Conservation (phyloP, 2,113 vertebrate species). For the Mohoua ochrocephala region DNA sequence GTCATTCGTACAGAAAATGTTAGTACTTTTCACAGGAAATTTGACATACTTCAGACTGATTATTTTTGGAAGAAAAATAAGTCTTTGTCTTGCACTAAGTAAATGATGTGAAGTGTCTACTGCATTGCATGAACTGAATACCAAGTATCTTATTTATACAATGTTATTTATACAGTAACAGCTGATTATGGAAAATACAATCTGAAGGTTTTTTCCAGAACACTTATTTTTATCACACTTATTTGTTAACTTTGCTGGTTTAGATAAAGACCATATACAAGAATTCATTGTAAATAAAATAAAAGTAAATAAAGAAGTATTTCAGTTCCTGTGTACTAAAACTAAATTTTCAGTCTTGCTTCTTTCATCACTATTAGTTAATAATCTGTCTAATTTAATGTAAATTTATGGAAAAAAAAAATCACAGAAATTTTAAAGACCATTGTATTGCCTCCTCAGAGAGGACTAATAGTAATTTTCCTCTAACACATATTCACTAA, state of each 20-base stretch:
- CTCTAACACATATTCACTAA: background rate
- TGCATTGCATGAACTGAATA: background rate
- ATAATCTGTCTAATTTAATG: background rate
- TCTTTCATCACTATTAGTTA: background rate
- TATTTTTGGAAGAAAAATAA: background rate
- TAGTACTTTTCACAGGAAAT: background rate
- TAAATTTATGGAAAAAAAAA: background rate
- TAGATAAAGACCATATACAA: background rate
- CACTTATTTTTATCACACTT: background rate
- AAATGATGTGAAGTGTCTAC: background rate
- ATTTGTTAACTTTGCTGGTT: background rate
- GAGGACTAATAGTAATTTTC: background rate
- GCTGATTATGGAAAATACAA: background rate
- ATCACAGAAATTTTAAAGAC: background rate
- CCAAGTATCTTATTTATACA: background rate
- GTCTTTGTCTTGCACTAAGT: background rate
- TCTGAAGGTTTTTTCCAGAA: background rate
- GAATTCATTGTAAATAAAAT: background rate
- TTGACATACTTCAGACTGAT: background rate
- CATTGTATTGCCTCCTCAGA: background rate
- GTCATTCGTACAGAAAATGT: background rate
- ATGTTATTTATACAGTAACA: background rate
- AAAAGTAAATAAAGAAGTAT: background rate
- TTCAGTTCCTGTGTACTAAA: background rate
- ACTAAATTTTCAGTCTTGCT: background rate